These are phyloP conservation scores for Oryzaephilus surinamensis DNA, from an alignment of 1,140 invertebrate genomes.

Conservation along the genomic window DNA sequence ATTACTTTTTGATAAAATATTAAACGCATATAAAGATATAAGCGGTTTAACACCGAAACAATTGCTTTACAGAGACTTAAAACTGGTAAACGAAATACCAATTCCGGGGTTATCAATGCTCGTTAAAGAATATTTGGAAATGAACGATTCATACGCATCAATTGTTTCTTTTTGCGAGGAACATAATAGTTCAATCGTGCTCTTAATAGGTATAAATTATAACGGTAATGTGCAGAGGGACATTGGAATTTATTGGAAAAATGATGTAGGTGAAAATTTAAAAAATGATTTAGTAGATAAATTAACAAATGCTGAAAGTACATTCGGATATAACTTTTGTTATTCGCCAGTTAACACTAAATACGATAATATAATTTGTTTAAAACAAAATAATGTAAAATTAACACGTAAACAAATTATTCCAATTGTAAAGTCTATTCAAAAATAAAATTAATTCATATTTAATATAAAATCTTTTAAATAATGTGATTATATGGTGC, in stretches of 20 bases:
- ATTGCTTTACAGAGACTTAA: constrained; percentile 40
- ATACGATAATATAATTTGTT: constrained; percentile 32
- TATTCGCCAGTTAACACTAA: constrained; percentile 27
- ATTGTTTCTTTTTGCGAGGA: constrained; percentile 39
- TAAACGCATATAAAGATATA: constrained; percentile 35
- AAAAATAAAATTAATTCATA: constrained; percentile 7
- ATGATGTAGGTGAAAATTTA: constrained; percentile 12
- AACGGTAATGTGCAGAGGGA: constrained; percentile 38
- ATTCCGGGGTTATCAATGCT: constrained; percentile 41
- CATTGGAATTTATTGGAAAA: constrained; percentile 40
- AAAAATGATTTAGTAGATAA: constrained; percentile 14
- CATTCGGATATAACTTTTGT: constrained; percentile 25
- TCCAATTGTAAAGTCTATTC: constrained; percentile 28
- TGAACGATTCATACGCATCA: constrained; percentile 33
- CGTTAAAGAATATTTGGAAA: constrained; percentile 41
- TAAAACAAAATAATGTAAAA: constrained; percentile 43
- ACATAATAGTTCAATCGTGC: constrained; percentile 34
- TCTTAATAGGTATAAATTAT: constrained; percentile 43
- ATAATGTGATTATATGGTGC: constrained; percentile 51
- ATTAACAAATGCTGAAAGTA: constrained; percentile 23
- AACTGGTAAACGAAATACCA: constrained; percentile 34
- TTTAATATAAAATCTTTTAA: constrained; percentile 13
- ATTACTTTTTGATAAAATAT: constrained; percentile 29
- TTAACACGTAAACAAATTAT: constrained; percentile 51
- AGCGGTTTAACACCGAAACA: constrained; percentile 34